Evolutionary conservation across 2,113 vertebrate species (phyloP).

Genomic region (Platichthys stellatus): DNA sequence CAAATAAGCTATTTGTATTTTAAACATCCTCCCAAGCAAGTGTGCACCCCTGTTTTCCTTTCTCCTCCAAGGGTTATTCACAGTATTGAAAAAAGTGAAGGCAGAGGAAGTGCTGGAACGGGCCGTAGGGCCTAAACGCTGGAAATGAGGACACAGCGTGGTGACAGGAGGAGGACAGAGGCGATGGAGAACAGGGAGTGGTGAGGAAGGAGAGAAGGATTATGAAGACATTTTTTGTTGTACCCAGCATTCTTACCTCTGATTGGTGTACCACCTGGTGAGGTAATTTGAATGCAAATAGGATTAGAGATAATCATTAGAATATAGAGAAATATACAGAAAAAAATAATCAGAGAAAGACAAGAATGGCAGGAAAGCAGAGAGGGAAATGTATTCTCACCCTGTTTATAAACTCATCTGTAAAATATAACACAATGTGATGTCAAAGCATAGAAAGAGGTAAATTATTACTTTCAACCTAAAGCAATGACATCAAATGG

Average conservation of each 20-base stretch:
- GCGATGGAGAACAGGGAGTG: constrained; percentile 41
- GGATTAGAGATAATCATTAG: constrained; percentile 97
- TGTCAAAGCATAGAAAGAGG: constrained; percentile 1
- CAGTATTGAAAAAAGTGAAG: constrained; percentile 33
- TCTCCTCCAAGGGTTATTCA: background rate
- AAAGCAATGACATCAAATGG: background rate
- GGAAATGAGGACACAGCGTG: constrained; percentile 77
- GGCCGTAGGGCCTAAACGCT: constrained; percentile 59
- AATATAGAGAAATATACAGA: constrained; percentile 80
- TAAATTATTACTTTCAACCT: background rate
- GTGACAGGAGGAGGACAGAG: constrained; percentile 62
- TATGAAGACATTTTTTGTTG: constrained; percentile 80
- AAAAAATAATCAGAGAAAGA: constrained; percentile 82
- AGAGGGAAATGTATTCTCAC: constrained; percentile 68
- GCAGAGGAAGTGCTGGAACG: constrained; percentile 72
- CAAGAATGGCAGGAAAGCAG: constrained; percentile 78
- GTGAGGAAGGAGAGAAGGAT: constrained; percentile 69
- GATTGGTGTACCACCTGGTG: constrained; percentile 99
- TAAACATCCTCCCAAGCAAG: background rate
- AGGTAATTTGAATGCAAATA: constrained; percentile 99
- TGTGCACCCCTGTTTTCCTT: background rate
- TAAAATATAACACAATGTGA: background rate
- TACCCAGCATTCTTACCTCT: constrained; percentile 99
- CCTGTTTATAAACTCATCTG: background rate
- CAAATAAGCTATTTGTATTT: background rate